These are phyloP conservation scores for Tetramorium bicarinatum DNA, from an alignment of 2,888 invertebrate species.

Conservation along the genomic window DNA sequence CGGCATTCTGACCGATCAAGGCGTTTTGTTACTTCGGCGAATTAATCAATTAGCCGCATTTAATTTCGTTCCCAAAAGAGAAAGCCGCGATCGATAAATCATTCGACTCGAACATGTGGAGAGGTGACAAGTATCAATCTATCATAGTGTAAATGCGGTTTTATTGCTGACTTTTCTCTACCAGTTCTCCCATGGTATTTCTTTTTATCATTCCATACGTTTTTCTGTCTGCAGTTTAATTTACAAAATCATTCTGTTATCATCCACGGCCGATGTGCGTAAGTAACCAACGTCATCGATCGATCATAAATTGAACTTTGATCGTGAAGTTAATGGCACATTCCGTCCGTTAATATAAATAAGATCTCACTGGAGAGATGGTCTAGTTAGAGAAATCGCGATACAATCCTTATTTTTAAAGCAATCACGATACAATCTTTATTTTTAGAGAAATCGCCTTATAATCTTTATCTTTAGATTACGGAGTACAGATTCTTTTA, in stretches of 20 bases:
- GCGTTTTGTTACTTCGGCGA: background rate
- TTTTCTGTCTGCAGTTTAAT: background rate
- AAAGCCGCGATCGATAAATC: constrained; percentile 10
- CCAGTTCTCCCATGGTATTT: background rate
- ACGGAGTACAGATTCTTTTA: background rate
- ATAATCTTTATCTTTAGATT: background rate
- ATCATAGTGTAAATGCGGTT: background rate
- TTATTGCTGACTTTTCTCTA: constrained; percentile 8
- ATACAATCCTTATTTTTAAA: background rate
- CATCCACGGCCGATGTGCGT: background rate
- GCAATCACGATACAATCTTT: constrained; percentile 3
- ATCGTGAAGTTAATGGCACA: constrained; percentile 1
- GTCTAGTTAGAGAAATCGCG: background rate
- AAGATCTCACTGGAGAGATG: background rate
- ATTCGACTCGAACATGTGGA: background rate
- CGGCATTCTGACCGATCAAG: background rate
- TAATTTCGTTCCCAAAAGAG: background rate
- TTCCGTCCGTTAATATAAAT: background rate
- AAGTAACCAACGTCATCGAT: constrained; percentile 20
- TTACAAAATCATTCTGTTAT: constrained; percentile 32
- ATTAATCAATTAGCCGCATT: constrained; percentile 23
- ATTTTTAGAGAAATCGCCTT: background rate
- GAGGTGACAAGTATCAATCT: constrained; percentile 17
- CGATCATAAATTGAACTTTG: constrained; percentile 33
- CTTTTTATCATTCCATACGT: background rate